A percentile compares a stretch with the other conserved stretches of the same genome.
Evolutionary conservation across 2,113 vertebrate genomes (phyloP).

Genomic region (Lasiurus cinereus): DNA sequence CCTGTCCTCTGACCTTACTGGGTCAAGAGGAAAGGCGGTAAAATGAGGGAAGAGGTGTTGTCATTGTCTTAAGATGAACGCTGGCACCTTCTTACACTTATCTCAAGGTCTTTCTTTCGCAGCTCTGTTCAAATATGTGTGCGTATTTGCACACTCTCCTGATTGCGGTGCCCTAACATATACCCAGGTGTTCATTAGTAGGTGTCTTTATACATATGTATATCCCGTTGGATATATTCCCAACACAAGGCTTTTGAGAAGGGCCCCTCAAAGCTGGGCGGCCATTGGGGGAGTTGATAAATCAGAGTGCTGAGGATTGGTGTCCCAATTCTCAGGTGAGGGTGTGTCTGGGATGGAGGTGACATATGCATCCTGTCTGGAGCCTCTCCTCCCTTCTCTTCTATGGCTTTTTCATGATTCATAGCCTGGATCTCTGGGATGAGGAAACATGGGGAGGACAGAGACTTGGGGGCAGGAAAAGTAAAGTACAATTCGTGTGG

Average conservation of each 20-base stretch:
- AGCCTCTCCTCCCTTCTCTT: neutral
- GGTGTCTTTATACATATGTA: neutral
- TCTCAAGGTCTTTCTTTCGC: neutral
- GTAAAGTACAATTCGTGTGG: neutral
- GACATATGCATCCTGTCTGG: neutral
- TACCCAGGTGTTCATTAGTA: neutral
- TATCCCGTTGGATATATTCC: neutral
- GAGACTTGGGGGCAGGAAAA: neutral
- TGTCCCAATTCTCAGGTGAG: neutral
- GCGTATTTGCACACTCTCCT: neutral
- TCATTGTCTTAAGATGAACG: neutral
- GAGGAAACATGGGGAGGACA: neutral
- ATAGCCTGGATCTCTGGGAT: neutral
- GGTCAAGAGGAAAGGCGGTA: neutral
- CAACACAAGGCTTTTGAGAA: neutral
- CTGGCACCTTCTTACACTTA: slow-evolving; percentile 9
- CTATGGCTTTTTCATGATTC: neutral
- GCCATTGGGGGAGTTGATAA: neutral
- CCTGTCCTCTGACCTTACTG: neutral
- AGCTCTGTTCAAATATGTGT: neutral
- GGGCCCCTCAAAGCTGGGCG: neutral
- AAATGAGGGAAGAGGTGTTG: neutral
- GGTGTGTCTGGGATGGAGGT: neutral
- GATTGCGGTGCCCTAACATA: neutral
- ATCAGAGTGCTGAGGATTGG: neutral